Percentiles rank a stretch among this genome's conserved stretches.
Evolutionary conservation across 2,113 vertebrate species (phyloP).

Genomic region (Ellobius talpinus): DNA sequence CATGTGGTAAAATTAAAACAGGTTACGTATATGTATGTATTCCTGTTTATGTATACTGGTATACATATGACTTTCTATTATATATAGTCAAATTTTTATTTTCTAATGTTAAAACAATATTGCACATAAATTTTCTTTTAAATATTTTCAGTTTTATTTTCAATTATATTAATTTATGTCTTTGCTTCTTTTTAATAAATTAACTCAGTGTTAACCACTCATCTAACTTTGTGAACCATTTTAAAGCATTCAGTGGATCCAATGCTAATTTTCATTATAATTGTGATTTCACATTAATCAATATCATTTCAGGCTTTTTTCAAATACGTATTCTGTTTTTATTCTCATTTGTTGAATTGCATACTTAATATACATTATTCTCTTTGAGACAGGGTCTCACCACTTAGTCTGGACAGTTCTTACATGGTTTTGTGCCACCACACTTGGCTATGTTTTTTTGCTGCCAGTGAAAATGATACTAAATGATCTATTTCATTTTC

Average conservation of each 20-base stretch:
- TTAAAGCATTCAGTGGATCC: not conserved
- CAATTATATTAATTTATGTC: not conserved
- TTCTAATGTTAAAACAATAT: not conserved
- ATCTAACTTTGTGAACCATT: not conserved
- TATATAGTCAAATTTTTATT: not conserved
- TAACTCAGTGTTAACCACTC: not conserved
- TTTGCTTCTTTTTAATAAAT: not conserved
- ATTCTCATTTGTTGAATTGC: not conserved
- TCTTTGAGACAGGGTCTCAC: not conserved
- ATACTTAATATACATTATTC: not conserved
- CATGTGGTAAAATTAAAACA: not conserved
- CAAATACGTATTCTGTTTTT: not conserved
- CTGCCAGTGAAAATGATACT: not conserved
- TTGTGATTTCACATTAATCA: not conserved
- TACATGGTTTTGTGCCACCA: not conserved
- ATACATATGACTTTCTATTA: not conserved
- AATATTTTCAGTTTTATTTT: not conserved
- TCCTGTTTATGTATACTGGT: not conserved
- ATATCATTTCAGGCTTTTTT: not conserved
- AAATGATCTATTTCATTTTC: not conserved
- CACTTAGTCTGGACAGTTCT: not conserved
- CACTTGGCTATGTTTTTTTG: not conserved
- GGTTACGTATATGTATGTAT: not conserved
- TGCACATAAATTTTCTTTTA: not conserved
- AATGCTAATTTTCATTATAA: not conserved